phyloP scores from a whole-genome alignment of 2,888 invertebrate species.

The Hypselothyrea guttata region DNA sequence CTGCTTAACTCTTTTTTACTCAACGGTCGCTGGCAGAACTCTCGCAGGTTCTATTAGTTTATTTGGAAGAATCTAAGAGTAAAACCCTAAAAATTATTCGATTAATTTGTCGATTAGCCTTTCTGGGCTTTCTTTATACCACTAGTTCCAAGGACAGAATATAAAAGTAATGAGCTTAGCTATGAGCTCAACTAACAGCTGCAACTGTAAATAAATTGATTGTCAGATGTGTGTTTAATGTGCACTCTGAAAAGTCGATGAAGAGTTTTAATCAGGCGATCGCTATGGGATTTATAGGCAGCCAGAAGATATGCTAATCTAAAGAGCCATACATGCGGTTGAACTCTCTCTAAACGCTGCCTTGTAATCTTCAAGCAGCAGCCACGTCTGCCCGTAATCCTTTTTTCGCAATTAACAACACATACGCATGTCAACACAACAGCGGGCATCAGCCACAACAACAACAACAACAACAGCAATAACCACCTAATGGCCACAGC shows the following conservation, averaged over 20 bases:
- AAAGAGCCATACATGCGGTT: slow-evolving; percentile 32
- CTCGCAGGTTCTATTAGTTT: too few species aligned
- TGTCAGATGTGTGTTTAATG: too few species aligned
- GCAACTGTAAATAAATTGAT: too few species aligned
- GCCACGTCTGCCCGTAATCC: slow-evolving; percentile 56
- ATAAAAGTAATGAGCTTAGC: too few species aligned
- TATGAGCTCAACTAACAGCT: too few species aligned
- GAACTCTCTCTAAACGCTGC: slow-evolving; percentile 66
- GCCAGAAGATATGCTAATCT: slow-evolving; percentile 36
- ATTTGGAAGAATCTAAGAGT: too few species aligned
- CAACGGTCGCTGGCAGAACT: too few species aligned
- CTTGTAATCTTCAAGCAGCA: slow-evolving; percentile 50
- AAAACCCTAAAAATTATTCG: too few species aligned
- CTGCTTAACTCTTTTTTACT: too few species aligned
- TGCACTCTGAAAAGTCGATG: not conserved
- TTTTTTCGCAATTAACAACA: slow-evolving; percentile 76
- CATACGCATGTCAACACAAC: slow-evolving; percentile 76
- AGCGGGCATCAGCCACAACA: slow-evolving; percentile 31
- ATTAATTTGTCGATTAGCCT: too few species aligned
- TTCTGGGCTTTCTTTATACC: too few species aligned
- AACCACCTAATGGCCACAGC: slow-evolving; percentile 54
- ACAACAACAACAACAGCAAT: slow-evolving; percentile 15
- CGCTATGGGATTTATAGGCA: slow-evolving; percentile 1
- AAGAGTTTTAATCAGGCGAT: slow-evolving; percentile 9
- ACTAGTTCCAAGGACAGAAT: too few species aligned